Base-by-base conservation (phyloP, 2,888 invertebrate genomes). In the Arrhopalites spinosus region DNA sequence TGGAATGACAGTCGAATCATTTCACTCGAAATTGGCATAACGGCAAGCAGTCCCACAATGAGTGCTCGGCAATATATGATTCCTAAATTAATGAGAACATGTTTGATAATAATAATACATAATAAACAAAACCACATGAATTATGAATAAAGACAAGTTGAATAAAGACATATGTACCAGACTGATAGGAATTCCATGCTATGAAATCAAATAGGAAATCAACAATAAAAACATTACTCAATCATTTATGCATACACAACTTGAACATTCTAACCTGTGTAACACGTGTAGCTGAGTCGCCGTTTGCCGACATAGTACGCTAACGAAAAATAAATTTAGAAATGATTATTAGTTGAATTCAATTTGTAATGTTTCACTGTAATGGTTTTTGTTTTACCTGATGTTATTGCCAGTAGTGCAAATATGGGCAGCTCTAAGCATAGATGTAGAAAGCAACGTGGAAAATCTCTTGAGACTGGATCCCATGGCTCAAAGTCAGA, bases 391-490 rank as follows among this genome's bases (percentile, higher is more conserved):
- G n/a, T 36, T 36, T 36, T 36, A 36, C 36, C 36, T 36, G 95
- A 95, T 64, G 90, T 85, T 20, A 91, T 87, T 2, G 94, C 92
- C 81, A 95, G 88, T 47, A 94, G 83, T 66, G 89, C 88, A 83
- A 91, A 90, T 61, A 91, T 85, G 20, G 95, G 94, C 82, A 93
- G 89, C 85, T 84, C 83, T 53, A 96, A 87, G 84, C 90, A 91
- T 70, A 95, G 86, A 86, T 93, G 90, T 86, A 95, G 94, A 85
- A 96, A 96, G 86, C 96, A 96, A 76, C 91, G 87, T 74, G 93
- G 91, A 83, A 96, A 88, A 86, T 95, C 94, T 84, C 91, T 90
- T 47, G 89, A 88, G 20, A 88, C 86, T 13, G 89, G 87, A 83
- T 91, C 89, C 89, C 93, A 92, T 29, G 92, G 89, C 77, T 87